Percentiles rank a stretch among this genome's conserved stretches.
Conservation (phyloP, 2,888 invertebrate species). For the Agrochola lychnidis region DNA sequence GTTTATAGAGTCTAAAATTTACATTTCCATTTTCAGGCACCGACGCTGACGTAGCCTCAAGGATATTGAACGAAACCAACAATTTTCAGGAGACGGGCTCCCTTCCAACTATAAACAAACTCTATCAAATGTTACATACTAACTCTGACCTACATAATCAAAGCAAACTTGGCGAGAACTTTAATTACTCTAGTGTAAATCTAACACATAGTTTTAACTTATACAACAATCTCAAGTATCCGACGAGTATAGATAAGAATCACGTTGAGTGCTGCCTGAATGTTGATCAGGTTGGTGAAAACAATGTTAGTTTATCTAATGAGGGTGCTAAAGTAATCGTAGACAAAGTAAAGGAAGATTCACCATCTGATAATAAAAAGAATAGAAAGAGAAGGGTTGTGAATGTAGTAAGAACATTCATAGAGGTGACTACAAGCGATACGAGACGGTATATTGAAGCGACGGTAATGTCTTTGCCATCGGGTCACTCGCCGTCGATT, state of each 20-base stretch:
- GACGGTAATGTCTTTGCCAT: slow-evolving; percentile 68
- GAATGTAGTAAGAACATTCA: slow-evolving; percentile 72
- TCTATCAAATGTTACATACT: slow-evolving; percentile 86
- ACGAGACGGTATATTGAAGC: slow-evolving; percentile 65
- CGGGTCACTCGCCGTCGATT: slow-evolving; percentile 71
- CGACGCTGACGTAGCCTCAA: slow-evolving; percentile 81
- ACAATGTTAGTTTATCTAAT: slow-evolving; percentile 63
- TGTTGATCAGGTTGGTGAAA: slow-evolving; percentile 56
- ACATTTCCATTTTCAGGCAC: slow-evolving; percentile 79
- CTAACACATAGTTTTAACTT: slow-evolving; percentile 71
- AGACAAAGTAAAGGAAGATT: slow-evolving; percentile 52
- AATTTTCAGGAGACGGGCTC: slow-evolving; percentile 70
- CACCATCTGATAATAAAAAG: slow-evolving; percentile 65
- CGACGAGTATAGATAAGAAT: slow-evolving; percentile 64
- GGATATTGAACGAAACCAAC: slow-evolving; percentile 74
- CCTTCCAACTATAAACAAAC: slow-evolving; percentile 83
- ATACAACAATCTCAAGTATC: slow-evolving; percentile 71
- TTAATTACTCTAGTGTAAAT: slow-evolving; percentile 78
- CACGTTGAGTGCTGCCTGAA: slow-evolving; percentile 71
- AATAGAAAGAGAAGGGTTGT: slow-evolving; percentile 81
- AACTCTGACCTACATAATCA: slow-evolving; percentile 76
- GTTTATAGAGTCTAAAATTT: slow-evolving; percentile 65
- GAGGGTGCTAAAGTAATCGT: slow-evolving; percentile 75
- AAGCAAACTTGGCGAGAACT: slow-evolving; percentile 73
- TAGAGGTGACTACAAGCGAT: slow-evolving; percentile 66